Evolutionary conservation across 2,888 invertebrate species (phyloP), one percentile per base, ranked within the genome.

Genomic region (Melieria omissa): DNA sequence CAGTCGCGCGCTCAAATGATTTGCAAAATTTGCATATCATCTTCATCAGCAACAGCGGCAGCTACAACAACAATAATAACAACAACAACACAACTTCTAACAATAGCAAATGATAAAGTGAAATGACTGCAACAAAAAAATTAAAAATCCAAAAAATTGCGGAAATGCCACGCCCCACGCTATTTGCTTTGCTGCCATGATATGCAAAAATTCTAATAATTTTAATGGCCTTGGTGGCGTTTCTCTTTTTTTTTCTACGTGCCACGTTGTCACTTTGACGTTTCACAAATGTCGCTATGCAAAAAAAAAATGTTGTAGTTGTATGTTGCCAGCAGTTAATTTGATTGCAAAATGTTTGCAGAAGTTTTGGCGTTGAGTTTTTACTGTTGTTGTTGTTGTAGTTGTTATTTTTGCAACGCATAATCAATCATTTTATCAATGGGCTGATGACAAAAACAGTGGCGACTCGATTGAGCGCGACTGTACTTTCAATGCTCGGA

Each of bases 191-290:
- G 41, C 49, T 41, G 46, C 70, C 64, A 74, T 77, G 77, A 77
- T 75, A 66, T 74, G 76, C 76, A 76, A 66, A 77, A 74, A 83
- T 83, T 83, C 82, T 83, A 83, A 83, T 84, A 83, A 84, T 82
- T 83, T 83, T 83, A 83, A 83, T 83, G 83, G 84, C 82, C 82
- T 80, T 78, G 79, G 79, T 81, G 80, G 82, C 81, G 83, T 83
- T 69, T 69, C 80, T 80, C 77, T 80, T 80, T 81, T 81, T 80
- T 82, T 46, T 45, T 14, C 61, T 45, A 8, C 9, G 46, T 4
- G 29, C 9, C 14, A 60, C 44, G 42, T 46, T 45, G 45, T 10
- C n/a, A 10, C 12, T 64, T 64, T 52, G 7, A 8, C 9, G 14
- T 52, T 52, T 52, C 14, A 52, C 14, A 9, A 52, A 52, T 52